A percentile compares a stretch with the other conserved stretches of the same genome.
These are phyloP conservation scores for Lates japonicus DNA, from an alignment of 2,797 vertebrate species.

Conservation along the genomic window DNA sequence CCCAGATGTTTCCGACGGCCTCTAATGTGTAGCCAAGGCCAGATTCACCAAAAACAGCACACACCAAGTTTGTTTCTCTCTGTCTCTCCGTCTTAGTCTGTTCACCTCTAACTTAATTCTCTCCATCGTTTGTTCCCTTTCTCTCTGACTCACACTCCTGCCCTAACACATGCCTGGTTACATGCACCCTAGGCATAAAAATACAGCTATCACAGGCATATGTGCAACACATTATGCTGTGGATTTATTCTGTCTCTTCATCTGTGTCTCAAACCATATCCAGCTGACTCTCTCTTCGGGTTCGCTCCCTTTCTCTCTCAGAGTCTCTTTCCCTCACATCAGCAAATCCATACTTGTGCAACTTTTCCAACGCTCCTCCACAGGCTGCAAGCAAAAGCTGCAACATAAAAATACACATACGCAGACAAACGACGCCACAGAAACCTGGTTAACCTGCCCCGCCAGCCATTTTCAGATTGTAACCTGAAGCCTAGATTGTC, in stretches of 20 bases:
- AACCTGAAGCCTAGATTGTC: conserved; percentile 30
- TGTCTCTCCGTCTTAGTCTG: conserved; percentile 18
- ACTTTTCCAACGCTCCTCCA: conserved; percentile 21
- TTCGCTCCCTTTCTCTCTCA: background rate
- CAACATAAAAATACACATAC: background rate
- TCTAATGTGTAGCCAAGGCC: conserved; percentile 65
- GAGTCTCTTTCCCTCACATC: conserved; percentile 12
- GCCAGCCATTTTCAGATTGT: conserved; percentile 25
- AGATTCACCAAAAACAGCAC: conserved; percentile 46
- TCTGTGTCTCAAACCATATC: conserved; percentile 24
- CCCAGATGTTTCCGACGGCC: conserved; percentile 78
- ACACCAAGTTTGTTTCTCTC: background rate
- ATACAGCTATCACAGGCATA: background rate
- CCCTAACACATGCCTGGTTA: background rate
- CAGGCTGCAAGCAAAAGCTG: background rate
- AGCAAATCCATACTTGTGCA: conserved; percentile 35
- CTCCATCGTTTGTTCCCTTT: conserved; percentile 8
- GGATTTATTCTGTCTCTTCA: background rate
- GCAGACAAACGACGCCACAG: conserved; percentile 7
- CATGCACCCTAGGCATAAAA: background rate
- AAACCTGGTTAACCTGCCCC: background rate
- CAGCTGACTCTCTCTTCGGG: conserved; percentile 17
- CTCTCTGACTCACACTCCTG: conserved; percentile 5
- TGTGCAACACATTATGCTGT: conserved; percentile 21
- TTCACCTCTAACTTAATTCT: conserved; percentile 15